Evolutionary conservation across 2,113 vertebrate genomes (phyloP), one percentile per base, ranked within the genome.

Genomic region (Pangasianodon hypophthalmus): DNA sequence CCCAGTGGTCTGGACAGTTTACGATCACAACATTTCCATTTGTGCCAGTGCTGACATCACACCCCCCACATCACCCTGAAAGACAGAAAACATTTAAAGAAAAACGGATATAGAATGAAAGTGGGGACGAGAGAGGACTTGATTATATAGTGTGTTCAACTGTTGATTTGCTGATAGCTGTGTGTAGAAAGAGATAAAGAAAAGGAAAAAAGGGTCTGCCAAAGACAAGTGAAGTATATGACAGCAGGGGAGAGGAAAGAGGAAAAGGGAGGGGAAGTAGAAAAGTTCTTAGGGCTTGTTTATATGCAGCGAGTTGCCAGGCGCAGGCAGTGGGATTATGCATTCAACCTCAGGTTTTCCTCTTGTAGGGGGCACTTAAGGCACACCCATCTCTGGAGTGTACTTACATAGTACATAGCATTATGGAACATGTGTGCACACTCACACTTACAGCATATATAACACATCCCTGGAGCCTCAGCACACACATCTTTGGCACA

Each of bases 11-110:
- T 10, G 50, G 18, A 79, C 2, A 37, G 48, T 80, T 86, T 32
- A 37, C 85, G 75, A 84, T 88, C 87, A 83, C 50, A 32, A 75
- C 44, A 50, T 87, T 26, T 56, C 24, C 82, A 60, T 82, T 60
- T 82, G 52, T 52, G 88, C 80, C 52, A 87, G 88, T 16, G 56
- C 24, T 89, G 90, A 87, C 79, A 87, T 91, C 85, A 91, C 56
- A 37, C 50, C 64, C 48, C 64, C 69, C 69, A 87, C 79, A 69
- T 85, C 67, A 84, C 84, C 64, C 77, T 87, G 54, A 73, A 52
- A 37, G 41, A 58, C 46, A 19, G 69, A 50, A 84, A 77, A 19
- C 19, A 88, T 54, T 69, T 26, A 62, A n/a, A 58, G 26, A 77
- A 41, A 80, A 62, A 32, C 4, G 14, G 41, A 91, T 37, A 6